These are phyloP conservation scores for Drosophila sturtevanti DNA, from an alignment of 1,140 invertebrate genomes.

Conservation along the genomic window DNA sequence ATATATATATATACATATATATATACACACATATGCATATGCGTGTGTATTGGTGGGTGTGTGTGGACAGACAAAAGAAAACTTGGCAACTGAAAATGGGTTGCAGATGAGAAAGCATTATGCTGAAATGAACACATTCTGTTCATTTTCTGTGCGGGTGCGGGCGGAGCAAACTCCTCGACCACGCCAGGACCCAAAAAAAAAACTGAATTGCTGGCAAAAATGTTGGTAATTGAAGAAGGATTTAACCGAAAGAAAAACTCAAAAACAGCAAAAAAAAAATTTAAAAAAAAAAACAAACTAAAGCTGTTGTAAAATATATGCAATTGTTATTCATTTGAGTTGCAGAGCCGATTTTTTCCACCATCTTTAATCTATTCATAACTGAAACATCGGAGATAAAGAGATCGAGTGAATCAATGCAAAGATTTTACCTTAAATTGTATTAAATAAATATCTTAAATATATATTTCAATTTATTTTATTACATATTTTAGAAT, in stretches of 20 bases:
- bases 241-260: neutral
- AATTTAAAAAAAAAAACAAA: neutral
- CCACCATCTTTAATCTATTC: neutral
- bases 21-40: constrained; percentile 28
- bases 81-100: constrained; percentile 35
- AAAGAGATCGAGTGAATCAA: neutral
- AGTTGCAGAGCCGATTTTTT: neutral
- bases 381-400: neutral
- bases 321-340: neutral
- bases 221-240: neutral
- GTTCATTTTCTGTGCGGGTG: constrained; percentile 26
- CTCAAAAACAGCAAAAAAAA: neutral
- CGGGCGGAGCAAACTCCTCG: neutral
- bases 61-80: constrained; percentile 35
- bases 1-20: constrained; percentile 22
- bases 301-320: constrained; percentile 3
- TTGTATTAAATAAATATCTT: no score
- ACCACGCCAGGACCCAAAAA: neutral
- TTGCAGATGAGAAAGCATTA: constrained; percentile 46
- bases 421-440: no score
- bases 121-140: constrained; percentile 46
- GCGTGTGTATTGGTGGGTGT: constrained; percentile 4
- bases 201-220: constrained; percentile 27
- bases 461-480: no score
- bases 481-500: no score